Base-by-base conservation (phyloP, 2,888 invertebrate genomes). In the Ctenicera cuprea region DNA sequence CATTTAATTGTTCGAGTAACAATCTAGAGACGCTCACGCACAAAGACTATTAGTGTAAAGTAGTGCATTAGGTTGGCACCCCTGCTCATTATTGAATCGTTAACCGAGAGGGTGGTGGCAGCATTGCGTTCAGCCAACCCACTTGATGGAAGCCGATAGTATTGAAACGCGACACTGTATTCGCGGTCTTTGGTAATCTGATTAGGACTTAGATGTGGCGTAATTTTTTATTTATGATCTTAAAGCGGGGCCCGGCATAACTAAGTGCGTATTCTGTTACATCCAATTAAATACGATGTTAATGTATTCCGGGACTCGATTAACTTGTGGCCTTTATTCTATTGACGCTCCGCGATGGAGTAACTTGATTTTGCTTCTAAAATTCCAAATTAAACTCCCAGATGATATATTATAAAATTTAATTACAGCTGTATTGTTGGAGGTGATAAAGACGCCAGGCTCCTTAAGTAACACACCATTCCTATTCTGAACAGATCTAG, bases 11-110 rank as follows among this genome's bases (percentile, higher is more conserved):
- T 52, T 65, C 50, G 14, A 65, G 37, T 65, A 50, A 65, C 65
- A 65, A 65, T 65, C 33, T 20, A 33, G 22, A 48, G 65, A 37
- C 52, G 65, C 65, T 65, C 50, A 69, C 69, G 61, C 64, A 74
- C 70, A 61, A 71, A 71, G 70, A 70, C 74, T 70, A 74, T 74
- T 74, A 74, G 64, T 50, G 62, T 61, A 65, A 70, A 70, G 62
- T 71, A 74, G 74, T 74, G 59, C 66, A 72, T 72, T 72, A 72
- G 50, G 61, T 50, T 43, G 71, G 41, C 71, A 61, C 52, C 72
- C 59, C 65, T 57, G 48, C 70, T 70, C 70, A 70, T 74, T 74
- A 74, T 54, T 57, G 65, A 70, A 66, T 65, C 74, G 64, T 74
- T 74, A 74, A 74, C 38, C 65, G 65, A 57, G 45, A 18, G 65